Evolutionary conservation across 1,140 invertebrate species (phyloP), one percentile per base, ranked within the genome.

Genomic region (Tribolium madens): DNA sequence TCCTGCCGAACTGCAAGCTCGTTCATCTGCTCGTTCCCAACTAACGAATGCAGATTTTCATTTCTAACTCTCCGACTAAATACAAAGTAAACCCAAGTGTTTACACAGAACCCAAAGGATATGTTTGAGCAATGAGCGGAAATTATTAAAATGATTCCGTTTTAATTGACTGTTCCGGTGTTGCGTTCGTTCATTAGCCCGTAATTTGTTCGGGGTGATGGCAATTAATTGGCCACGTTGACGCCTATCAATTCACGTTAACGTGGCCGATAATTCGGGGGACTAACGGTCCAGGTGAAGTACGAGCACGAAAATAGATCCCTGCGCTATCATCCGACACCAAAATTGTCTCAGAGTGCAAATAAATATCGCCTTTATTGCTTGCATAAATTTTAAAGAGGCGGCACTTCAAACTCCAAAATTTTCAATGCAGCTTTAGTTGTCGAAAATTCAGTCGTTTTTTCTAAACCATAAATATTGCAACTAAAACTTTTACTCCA

Each of bases 311-410:
- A 52, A 69, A 71, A 71, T 71, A 47, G 75, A 71, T 76, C 75
- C 75, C 68, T 53, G 21, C 50, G 75, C 75, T 76, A 76, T 76
- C 75, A 76, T 76, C 75, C 48, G 68, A 50, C 68, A 70, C 52
- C 64, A 53, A 50, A 72, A 72, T 48, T 72, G 70, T 72, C 70
- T 48, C 70, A 72, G 50, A 72, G 70, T 72, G 70, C 31, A 50
- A 72, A 72, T 50, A 50, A 72, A 72, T 72, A 48, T 14, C 21
- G n/a, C 46, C 26, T 72, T 72, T 72, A 72, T 72, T 13, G 70
- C 70, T 52, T 26, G 46, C 68, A 71, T 69, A 13, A 69, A 69
- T 69, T 69, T 36, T n/a, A 33, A 10, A 12, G 1, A 13, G 9
- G 3, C 13, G 14, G 47, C 14, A 71, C 15, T 48, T 52, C 15